Percentiles rank a stretch among this genome's conserved stretches.
phyloP scores from a whole-genome alignment of 2,113 vertebrate genomes.

The Python bivittatus region DNA sequence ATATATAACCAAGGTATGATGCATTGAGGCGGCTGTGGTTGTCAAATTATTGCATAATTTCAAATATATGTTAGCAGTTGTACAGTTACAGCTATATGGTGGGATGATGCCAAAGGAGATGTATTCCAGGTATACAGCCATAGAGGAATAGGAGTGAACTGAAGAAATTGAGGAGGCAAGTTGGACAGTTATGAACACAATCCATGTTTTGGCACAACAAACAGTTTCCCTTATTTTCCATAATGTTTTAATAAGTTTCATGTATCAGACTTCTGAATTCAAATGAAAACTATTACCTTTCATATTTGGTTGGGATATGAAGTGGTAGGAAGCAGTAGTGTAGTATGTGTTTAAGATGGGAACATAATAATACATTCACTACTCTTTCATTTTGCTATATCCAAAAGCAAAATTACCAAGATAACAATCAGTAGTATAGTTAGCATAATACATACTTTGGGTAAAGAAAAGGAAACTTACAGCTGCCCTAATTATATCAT shows the following conservation, averaged over 20 bases:
- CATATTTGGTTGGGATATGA: conserved; percentile 51
- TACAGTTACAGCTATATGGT: conserved; percentile 30
- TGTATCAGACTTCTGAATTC: conserved; percentile 61
- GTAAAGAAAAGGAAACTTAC: conserved; percentile 11
- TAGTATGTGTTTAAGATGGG: conserved; percentile 32
- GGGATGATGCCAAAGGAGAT: conserved; percentile 50
- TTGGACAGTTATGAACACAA: conserved; percentile 36
- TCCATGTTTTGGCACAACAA: conserved; percentile 56
- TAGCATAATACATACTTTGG: conserved; percentile 40
- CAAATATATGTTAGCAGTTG: conserved; percentile 51
- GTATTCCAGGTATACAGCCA: conserved; percentile 39
- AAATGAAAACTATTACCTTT: conserved; percentile 56
- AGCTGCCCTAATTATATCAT: conserved; percentile 54
- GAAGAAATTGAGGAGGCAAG: conserved; percentile 30
- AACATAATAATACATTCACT: conserved; percentile 35
- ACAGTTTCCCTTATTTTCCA: conserved; percentile 58
- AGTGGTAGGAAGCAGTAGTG: conserved; percentile 46
- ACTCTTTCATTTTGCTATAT: conserved; percentile 20
- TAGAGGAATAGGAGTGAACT: conserved; percentile 40
- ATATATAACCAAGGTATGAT: conserved; percentile 61
- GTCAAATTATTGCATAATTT: conserved; percentile 69
- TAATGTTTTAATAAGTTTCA: conserved; percentile 56
- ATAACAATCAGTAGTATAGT: conserved; percentile 53
- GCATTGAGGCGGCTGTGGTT: conserved; percentile 67
- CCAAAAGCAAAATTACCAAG: conserved; percentile 38